Base-by-base conservation (phyloP, 92 coral and sea anemone genomes). In the Hydrozoanthus gracilis region DNA sequence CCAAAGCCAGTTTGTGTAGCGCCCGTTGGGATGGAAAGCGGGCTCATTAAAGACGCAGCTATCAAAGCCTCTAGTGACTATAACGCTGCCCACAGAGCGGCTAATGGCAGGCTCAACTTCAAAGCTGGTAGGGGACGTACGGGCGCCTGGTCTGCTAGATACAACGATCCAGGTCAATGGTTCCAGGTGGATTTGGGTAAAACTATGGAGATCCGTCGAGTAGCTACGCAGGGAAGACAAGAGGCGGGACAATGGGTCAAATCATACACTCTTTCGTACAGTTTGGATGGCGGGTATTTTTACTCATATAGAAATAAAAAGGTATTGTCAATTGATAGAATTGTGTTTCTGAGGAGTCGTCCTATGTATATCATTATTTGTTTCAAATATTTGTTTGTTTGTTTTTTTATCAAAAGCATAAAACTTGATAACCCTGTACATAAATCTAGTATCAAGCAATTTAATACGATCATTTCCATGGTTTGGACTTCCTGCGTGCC, bases 31-130 rank as follows among this genome's bases (percentile, higher is more conserved):
- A n/a, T 73, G 56, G 78, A 73, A 48, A 49, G 39, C 7, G 60
- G 60, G 4, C 4, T 9, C 35, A 73, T 73, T 27, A 27, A 27
- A 6, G 48, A 35, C 44, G 44, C 49, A 35, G 73, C 73, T 16
- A 68, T 68, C 4, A 68, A 3, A 3, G 14, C 45, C 48, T 73
- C 78, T 12, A 73, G 78, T n/a, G 7, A 48, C 78, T 73, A 0
- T 4, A 73, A 73, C 58, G 78, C 27, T 50, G 55, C 18, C 16
- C 78, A 73, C 55, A 73, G 78, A 56, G 78, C 78, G 0, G 78
- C 78, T 73, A 46, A 73, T 9, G 78, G 78, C 52, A 48, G 78
- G 20, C 78, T 73, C 55, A 73, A 73, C 78, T 47, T 73, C 78
- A 49, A 5, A 17, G 55, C 39, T 6, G 55, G 55, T 17, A 46